Evolutionary conservation across 2,113 vertebrate genomes (phyloP).

Genomic region (Isichthys henryi): DNA sequence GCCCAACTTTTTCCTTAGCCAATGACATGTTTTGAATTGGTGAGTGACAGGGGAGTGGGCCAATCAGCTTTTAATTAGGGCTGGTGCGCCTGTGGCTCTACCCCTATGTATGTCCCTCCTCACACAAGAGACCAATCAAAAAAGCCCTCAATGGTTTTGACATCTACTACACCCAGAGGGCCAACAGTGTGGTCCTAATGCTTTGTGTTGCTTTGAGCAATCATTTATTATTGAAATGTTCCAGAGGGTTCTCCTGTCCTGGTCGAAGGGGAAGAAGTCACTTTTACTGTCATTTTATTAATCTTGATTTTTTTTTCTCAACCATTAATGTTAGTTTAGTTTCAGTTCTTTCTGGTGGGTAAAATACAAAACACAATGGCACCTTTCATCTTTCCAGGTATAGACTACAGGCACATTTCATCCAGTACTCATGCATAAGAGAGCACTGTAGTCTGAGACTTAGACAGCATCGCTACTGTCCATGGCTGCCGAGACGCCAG

Average conservation of each 20-base stretch:
- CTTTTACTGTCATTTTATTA: neutral
- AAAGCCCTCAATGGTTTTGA: slow-evolving; percentile 43
- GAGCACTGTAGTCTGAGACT: neutral
- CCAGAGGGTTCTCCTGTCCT: slow-evolving; percentile 29
- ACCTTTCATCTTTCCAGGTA: neutral
- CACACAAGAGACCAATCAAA: slow-evolving; percentile 5
- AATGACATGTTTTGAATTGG: neutral
- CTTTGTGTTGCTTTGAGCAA: slow-evolving; percentile 46
- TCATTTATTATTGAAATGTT: slow-evolving; percentile 57
- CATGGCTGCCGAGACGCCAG: neutral
- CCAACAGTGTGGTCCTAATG: slow-evolving; percentile 54
- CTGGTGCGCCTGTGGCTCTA: neutral
- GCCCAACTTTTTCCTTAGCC: neutral
- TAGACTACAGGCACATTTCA: neutral
- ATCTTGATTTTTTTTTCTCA: neutral
- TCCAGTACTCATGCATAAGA: neutral
- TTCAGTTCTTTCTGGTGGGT: neutral
- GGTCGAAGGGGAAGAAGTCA: slow-evolving; percentile 21
- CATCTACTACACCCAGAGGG: slow-evolving; percentile 41
- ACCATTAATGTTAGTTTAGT: neutral
- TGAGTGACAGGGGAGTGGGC: neutral
- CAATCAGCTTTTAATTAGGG: neutral
- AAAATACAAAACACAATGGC: neutral
- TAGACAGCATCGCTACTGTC: neutral
- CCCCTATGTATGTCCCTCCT: neutral